A percentile compares a stretch with the other conserved stretches of the same genome.
Conservation (phyloP, 2,797 vertebrate genomes). For the Enteromius treurensis region DNA sequence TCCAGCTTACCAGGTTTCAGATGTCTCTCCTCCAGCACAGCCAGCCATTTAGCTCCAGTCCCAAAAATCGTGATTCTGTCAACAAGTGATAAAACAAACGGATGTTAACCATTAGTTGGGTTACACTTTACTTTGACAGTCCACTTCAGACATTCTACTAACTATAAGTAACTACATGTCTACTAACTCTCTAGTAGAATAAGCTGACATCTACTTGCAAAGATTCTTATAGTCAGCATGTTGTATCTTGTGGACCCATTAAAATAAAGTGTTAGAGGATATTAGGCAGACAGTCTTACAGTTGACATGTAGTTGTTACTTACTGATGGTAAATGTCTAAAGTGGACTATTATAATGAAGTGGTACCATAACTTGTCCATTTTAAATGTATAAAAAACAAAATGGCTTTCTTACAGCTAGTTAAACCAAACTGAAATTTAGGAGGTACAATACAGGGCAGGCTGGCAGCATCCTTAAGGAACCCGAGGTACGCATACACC, state of each 20-base stretch:
- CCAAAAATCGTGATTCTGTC: constrained; percentile 92
- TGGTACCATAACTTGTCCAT: not conserved
- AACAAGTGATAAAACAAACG: not conserved
- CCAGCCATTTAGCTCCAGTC: constrained; percentile 93
- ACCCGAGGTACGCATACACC: not conserved
- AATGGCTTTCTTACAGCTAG: not conserved
- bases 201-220: no score
- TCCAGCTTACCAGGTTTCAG: constrained; percentile 87
- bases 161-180: no score
- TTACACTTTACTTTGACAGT: no score
- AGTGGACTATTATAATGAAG: no score
- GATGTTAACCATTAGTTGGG: not conserved
- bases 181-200: no score
- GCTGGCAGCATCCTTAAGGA: not conserved
- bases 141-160: no score
- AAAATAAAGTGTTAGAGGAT: no score
- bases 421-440: not conserved
- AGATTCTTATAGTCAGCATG: no score
- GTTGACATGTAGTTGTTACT: no score
- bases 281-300: no score
- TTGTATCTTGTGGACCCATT: no score
- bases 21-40: constrained; percentile 89
- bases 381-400: not conserved
- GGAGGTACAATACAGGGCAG: not conserved
- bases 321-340: no score